Evolutionary conservation across 2,888 invertebrate species (phyloP), one percentile per base, ranked within the genome.

Genomic region (Ferdinandea cuprea): DNA sequence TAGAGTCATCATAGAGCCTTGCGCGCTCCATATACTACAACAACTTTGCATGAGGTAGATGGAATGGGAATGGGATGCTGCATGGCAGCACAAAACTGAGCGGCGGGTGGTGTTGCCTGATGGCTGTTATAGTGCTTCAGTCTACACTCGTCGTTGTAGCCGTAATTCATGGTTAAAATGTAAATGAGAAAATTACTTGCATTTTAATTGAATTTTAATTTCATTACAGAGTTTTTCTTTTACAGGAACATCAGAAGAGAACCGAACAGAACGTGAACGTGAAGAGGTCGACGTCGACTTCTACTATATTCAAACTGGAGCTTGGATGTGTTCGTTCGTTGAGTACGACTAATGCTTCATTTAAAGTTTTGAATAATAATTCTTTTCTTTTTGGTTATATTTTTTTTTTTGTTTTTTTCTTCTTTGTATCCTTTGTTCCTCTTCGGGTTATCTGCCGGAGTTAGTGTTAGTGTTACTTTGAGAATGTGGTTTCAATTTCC

Each of bases 161-260:
- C 52, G 77, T 83, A 77, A 77, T 83, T 83, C 81, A 77, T 83
- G 77, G 77, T 77, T 77, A 77, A 83, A 83, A 83, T 83, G 77
- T 72, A 83, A 83, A 83, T 83, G 81, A 66, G 81, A 83, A 83
- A 83, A 83, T 83, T 83, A 83, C 81, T 83, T 83, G 81, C 77
- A 63, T 83, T 83, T 83, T 83, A 83, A 83, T 83, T 83, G 81
- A 83, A 83, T 83, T 83, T 83, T 77, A 83, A 83, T 83, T 83
- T 83, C 77, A 83, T 83, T 83, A 66, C 81, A 66, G 71, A 72
- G 66, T 66, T 83, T 83, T 71, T 66, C 42, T 66, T 59, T 59
- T 42, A 32, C 28, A 59, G 17, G 48, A 48, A 40, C 13, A 13
- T 35, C n/a, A 9, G 9, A 11, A 11, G 1, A 35, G 35, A 42